These are phyloP conservation scores for Encarsia formosa DNA, from an alignment of 2,888 invertebrate species.

Conservation along the genomic window DNA sequence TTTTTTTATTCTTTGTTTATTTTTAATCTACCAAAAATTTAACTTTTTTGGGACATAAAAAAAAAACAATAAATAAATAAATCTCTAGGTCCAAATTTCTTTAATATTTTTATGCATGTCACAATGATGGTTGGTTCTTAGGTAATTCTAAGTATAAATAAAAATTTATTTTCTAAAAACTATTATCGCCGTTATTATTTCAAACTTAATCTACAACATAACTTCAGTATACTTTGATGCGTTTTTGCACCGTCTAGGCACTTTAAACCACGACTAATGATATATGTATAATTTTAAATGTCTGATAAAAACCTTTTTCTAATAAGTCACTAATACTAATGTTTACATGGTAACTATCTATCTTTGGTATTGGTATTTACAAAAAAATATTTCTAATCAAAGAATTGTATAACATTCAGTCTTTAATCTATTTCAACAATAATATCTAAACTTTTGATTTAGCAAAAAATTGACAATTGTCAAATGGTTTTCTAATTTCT, in stretches of 20 bases:
- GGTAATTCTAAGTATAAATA: too few relatives aligned
- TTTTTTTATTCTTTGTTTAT: too few relatives aligned
- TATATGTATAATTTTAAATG: slow-evolving; percentile 14
- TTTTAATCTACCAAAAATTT: too few relatives aligned
- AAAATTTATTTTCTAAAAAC: too few relatives aligned
- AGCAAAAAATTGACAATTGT: slow-evolving; percentile 5
- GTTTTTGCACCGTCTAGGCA: slow-evolving; percentile 25
- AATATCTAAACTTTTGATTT: slow-evolving; percentile 20
- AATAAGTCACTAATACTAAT: slow-evolving; percentile 3
- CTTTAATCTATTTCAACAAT: slow-evolving; percentile 17
- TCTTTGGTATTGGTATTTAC: slow-evolving; percentile 4
- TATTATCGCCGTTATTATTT: slow-evolving; percentile 7
- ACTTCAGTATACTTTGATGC: slow-evolving; percentile 15
- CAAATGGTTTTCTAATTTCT: not conserved
- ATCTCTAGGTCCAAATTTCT: too few relatives aligned
- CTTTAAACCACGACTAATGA: slow-evolving; percentile 19
- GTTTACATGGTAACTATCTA: slow-evolving; percentile 18
- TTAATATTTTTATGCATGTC: too few relatives aligned
- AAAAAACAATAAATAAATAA: too few relatives aligned
- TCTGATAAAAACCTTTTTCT: slow-evolving; percentile 5
- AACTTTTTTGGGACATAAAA: too few relatives aligned
- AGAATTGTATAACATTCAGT: slow-evolving; percentile 19
- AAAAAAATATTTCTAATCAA: slow-evolving; percentile 11
- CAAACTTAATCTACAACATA: slow-evolving; percentile 1
- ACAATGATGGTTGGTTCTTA: too few relatives aligned